A percentile compares a stretch with the other conserved stretches of the same genome.
Conservation (phyloP, 1,140 invertebrate genomes). For the Dinoponera quadriceps region DNA sequence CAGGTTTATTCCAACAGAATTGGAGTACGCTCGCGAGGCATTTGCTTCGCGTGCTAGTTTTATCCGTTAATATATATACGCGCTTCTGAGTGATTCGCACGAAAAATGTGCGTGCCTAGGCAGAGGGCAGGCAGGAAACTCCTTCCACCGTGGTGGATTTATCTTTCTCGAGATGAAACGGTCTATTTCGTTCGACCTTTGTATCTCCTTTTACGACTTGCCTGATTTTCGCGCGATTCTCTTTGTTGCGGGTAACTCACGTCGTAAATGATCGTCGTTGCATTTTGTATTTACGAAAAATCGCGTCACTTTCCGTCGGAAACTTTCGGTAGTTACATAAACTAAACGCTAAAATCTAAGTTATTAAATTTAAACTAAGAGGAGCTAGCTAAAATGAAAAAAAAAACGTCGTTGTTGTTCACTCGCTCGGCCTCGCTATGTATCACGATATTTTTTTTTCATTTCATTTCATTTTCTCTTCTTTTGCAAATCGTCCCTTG, state of each 20-base stretch:
- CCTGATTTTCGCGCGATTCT: neutral
- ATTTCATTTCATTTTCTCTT: no score
- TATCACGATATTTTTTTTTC: no score
- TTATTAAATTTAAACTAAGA: no score
- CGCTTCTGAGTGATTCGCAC: slow-evolving; percentile 60
- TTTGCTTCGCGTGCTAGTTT: slow-evolving; percentile 62
- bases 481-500: no score
- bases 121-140: slow-evolving; percentile 63
- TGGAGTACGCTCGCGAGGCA: slow-evolving; percentile 60
- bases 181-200: slow-evolving; percentile 39
- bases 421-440: no score
- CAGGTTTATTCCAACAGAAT: slow-evolving; percentile 43
- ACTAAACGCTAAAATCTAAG: no score
- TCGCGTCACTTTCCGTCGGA: neutral
- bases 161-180: slow-evolving; percentile 23
- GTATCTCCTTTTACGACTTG: slow-evolving; percentile 19
- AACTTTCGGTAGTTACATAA: neutral
- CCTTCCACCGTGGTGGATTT: slow-evolving; percentile 51
- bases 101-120: slow-evolving; percentile 43
- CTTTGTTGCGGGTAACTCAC: neutral
- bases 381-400: no score
- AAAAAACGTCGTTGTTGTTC: no score
- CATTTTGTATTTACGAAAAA: slow-evolving; percentile 19
- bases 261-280: neutral
- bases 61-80: slow-evolving; percentile 64